Conservation (phyloP, 2,797 vertebrate genomes). For the Holocentrus rufus region DNA sequence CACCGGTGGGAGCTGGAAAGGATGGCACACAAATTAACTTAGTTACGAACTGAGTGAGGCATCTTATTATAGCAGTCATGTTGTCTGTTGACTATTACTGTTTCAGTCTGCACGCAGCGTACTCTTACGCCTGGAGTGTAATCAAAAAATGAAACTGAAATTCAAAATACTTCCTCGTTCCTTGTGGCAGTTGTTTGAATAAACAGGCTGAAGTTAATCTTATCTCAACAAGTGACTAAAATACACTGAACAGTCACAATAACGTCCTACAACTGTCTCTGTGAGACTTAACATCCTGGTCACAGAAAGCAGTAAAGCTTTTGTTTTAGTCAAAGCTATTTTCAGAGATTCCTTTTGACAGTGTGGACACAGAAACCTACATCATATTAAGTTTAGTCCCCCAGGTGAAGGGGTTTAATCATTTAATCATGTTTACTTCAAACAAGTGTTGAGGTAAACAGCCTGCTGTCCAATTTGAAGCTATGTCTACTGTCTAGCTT, state of each 20-base stretch:
- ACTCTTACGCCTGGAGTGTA: neutral
- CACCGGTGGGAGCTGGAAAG: conserved; percentile 73
- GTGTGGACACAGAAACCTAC: conserved; percentile 41
- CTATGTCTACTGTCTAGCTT: conserved; percentile 9
- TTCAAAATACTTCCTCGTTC: conserved; percentile 6
- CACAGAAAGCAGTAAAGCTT: neutral
- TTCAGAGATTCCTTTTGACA: conserved; percentile 5
- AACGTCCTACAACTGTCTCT: neutral
- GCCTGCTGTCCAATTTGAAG: conserved; percentile 7
- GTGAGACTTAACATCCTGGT: neutral
- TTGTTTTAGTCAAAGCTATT: conserved; percentile 1
- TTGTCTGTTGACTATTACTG: neutral
- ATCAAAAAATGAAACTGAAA: neutral
- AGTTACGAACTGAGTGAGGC: neutral
- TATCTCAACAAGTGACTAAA: neutral
- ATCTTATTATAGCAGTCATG: conserved; percentile 13
- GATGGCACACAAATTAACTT: conserved; percentile 24
- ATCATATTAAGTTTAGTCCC: neutral
- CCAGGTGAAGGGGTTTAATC: conserved; percentile 7
- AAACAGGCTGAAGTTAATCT: too few relatives aligned
- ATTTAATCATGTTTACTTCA: conserved; percentile 48
- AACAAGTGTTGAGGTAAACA: conserved; percentile 40
- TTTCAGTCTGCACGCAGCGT: neutral
- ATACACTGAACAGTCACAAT: neutral
- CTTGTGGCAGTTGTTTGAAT: neutral